Conservation (phyloP, 2,113 vertebrate genomes). For the Gasterosteus aculeatus region DNA sequence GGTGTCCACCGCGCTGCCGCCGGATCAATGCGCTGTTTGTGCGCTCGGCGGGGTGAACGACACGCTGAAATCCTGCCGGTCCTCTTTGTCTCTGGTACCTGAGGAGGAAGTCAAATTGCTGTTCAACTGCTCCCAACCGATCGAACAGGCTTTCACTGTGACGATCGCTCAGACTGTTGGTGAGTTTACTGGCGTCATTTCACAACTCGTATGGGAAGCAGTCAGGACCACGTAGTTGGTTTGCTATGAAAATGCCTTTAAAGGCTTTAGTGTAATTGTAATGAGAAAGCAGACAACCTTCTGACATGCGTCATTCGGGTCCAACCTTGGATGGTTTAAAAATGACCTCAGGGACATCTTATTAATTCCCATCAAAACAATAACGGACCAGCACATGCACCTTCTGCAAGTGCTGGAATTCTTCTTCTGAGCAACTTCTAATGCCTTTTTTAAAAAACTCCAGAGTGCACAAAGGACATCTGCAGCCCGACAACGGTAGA, state of each 20-base stretch:
- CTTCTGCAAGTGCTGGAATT: not conserved
- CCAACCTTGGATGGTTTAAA: not conserved
- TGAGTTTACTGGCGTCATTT: conserved; percentile 59
- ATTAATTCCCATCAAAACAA: not conserved
- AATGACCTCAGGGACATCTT: not conserved
- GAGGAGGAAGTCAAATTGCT: conserved; percentile 70
- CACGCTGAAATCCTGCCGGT: conserved; percentile 30
- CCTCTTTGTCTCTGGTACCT: conserved; percentile 69
- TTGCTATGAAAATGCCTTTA: not conserved
- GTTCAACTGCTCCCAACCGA: conserved; percentile 80
- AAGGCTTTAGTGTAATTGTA: not conserved
- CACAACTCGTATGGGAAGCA: not conserved
- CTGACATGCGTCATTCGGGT: not conserved
- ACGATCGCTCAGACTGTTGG: conserved; percentile 81
- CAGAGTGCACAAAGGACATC: conserved; percentile 83
- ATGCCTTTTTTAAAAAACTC: conserved; percentile 18
- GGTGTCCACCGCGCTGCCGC: conserved; percentile 40
- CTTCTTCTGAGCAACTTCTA: not conserved
- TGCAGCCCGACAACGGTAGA: conserved; percentile 81
- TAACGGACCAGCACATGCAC: not conserved
- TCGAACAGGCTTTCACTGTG: conserved; percentile 73
- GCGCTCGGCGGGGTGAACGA: not conserved
- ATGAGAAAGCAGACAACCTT: not conserved
- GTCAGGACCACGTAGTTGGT: not conserved
- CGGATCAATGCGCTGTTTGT: conserved; percentile 68